Conservation (phyloP, 2,888 invertebrate species). For the Drosophila parthenogenetica region DNA sequence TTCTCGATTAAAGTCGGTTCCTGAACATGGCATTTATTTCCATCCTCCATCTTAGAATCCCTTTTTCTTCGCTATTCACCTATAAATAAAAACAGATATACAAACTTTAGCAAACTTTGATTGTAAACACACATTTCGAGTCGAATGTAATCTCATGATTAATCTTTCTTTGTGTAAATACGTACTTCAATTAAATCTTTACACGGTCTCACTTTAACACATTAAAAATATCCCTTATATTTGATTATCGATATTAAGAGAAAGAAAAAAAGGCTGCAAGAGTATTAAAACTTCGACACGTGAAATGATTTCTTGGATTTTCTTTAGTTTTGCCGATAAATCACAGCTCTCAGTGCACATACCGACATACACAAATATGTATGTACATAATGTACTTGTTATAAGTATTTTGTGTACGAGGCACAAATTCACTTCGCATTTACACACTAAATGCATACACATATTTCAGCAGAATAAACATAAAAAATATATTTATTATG, state of each 20-base stretch:
- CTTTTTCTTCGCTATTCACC: slow-evolving; percentile 16
- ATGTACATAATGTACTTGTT: slow-evolving; percentile 1
- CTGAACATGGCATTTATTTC: slow-evolving; percentile 31
- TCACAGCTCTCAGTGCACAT: slow-evolving; percentile 1
- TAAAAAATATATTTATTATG: slow-evolving; percentile 2
- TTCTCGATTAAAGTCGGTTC: slow-evolving; percentile 25
- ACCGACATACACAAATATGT: background rate
- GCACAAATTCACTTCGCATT: background rate
- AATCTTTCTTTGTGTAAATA: slow-evolving; percentile 3
- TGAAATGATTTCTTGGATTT: background rate
- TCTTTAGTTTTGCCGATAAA: slow-evolving; percentile 15
- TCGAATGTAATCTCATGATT: background rate
- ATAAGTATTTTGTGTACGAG: slow-evolving; percentile 1
- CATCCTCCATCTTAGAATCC: slow-evolving; percentile 40
- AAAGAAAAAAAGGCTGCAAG: background rate
- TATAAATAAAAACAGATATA: slow-evolving; percentile 15
- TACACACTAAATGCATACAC: background rate
- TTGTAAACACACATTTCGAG: background rate
- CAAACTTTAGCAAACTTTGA: slow-evolving; percentile 3
- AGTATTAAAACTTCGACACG: background rate
- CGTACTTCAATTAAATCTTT: no score
- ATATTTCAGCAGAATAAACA: background rate
- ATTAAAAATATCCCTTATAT: no score
- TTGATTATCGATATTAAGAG: background rate
- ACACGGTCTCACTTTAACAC: no score